Evolutionary conservation across 1,140 invertebrate species (phyloP), one percentile per base, ranked within the genome.

Genomic region (Neelides sp.): DNA sequence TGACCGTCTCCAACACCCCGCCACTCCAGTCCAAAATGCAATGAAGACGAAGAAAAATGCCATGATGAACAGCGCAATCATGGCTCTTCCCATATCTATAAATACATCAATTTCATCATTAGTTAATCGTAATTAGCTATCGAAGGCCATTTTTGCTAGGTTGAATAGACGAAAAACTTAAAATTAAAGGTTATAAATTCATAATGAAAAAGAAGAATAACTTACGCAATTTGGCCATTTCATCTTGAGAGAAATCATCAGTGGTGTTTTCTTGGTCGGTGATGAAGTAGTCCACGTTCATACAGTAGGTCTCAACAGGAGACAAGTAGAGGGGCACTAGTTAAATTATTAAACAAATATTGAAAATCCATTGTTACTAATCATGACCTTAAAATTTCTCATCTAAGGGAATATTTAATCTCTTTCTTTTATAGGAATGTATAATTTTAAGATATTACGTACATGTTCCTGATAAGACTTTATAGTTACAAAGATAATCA

Each of bases 271-370:
- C 83, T 55, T 83, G 80, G 66, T 85, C 82, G 5, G 84, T 82
- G 57, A 89, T 82, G 73, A 86, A 91, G 68, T 94, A 94, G 68
- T 93, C 85, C 61, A 94, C 81, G 71, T 92, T 93, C 68, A 82
- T 86, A 69, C 89, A 94, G 68, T 92, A 85, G 1, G 89, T 93
- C 69, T 94, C 89, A 45, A 91, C 85, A 0, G 88, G 88, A 46
- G 87, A 92, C 60, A 91, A 69, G 66, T 94, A 93, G 27, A 84
- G 83, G 63, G 84, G 81, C 57, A 89, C 88, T 91, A 72, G 17
- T 80, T 50, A 78, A 58, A 65, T n/a, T n/a, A n/a, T n/a, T n/a
- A n/a, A n/a, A n/a, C n/a, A n/a, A n/a, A n/a, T n/a, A n/a, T n/a
- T n/a, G n/a, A n/a, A n/a, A n/a, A n/a, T n/a, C n/a, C n/a, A n/a